Conservation (phyloP, 2,113 vertebrate genomes). For the Cygnus buccinator region DNA sequence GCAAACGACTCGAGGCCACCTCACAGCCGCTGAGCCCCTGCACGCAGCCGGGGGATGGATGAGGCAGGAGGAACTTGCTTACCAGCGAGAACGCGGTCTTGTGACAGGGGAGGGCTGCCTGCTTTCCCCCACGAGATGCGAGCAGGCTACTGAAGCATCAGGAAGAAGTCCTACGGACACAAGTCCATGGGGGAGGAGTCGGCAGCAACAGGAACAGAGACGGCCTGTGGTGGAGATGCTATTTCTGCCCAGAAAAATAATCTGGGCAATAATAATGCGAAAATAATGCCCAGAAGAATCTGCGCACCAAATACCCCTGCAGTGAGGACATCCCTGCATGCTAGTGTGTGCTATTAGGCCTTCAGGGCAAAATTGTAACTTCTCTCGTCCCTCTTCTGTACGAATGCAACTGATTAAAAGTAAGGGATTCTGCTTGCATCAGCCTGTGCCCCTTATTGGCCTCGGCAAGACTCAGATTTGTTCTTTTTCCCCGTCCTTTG, state of each 20-base stretch:
- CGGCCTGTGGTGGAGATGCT: not conserved
- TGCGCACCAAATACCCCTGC: not conserved
- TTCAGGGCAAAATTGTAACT: not conserved
- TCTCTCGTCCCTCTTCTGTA: not conserved
- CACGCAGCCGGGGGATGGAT: accelerated
- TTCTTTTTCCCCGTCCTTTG: not conserved
- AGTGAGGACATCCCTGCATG: not conserved
- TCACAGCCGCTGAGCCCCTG: not conserved
- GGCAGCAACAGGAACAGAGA: not conserved
- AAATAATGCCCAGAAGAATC: not conserved
- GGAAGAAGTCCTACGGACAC: not conserved
- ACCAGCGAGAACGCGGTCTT: not conserved
- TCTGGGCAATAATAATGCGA: too few species aligned
- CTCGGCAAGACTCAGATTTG: not conserved
- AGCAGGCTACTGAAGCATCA: accelerated
- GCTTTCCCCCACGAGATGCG: not conserved
- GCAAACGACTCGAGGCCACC: not conserved
- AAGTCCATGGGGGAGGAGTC: not conserved
- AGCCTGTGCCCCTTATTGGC: not conserved
- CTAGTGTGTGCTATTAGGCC: too few species aligned
- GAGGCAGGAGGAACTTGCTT: not conserved
- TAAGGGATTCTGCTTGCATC: not conserved
- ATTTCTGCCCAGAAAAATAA: not conserved
- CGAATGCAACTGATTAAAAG: not conserved
- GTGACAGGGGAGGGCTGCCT: not conserved